A percentile compares a stretch with the other conserved stretches of the same genome.
These are phyloP conservation scores for Hemicordylus capensis DNA, from an alignment of 2,113 vertebrate species.

Conservation along the genomic window DNA sequence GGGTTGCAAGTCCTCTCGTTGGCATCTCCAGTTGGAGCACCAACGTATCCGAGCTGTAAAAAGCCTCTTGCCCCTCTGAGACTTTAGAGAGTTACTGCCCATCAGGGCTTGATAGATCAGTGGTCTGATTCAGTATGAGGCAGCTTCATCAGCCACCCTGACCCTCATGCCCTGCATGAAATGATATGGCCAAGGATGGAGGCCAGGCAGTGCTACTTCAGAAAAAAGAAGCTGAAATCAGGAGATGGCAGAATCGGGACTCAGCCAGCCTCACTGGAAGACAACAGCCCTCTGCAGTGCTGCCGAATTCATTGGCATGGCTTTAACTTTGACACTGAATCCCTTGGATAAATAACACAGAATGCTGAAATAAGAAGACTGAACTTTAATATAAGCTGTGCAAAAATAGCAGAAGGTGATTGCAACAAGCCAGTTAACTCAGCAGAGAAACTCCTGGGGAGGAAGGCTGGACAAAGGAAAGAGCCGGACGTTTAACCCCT, in stretches of 20 bases:
- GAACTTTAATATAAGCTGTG: conserved; percentile 36
- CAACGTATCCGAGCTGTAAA: no score
- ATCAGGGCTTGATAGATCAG: no score
- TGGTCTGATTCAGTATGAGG: not conserved
- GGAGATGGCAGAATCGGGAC: not conserved
- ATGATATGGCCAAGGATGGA: not conserved
- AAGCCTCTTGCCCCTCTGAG: no score
- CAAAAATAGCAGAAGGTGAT: conserved; percentile 29
- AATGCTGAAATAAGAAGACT: conserved; percentile 20
- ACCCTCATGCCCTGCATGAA: not conserved
- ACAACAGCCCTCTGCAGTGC: no score
- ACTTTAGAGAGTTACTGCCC: no score
- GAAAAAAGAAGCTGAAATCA: not conserved
- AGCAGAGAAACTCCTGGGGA: not conserved
- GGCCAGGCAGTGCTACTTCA: not conserved
- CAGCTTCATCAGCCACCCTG: not conserved
- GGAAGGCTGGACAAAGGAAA: not conserved
- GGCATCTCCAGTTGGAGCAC: no score
- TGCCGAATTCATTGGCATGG: not conserved
- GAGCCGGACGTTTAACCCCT: not conserved
- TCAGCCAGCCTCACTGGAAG: not conserved
- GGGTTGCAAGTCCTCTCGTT: no score
- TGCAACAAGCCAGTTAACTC: not conserved
- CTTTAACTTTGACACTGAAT: conserved; percentile 6
- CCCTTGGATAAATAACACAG: conserved; percentile 35